Evolutionary conservation across 2,113 vertebrate species (phyloP).

Genomic region (Protobothrops flavoviridis): DNA sequence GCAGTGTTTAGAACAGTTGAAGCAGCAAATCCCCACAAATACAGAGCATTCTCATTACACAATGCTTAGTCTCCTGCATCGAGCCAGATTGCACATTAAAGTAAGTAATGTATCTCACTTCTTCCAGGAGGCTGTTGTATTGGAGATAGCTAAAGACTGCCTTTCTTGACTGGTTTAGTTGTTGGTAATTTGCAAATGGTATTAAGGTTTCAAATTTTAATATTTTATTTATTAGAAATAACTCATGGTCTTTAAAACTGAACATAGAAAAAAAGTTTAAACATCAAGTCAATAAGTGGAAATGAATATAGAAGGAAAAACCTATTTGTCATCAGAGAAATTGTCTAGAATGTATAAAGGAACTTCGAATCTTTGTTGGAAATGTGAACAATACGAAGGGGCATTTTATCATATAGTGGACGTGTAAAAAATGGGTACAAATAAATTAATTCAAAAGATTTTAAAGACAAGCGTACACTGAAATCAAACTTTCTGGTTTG

Average conservation of each 20-base stretch:
- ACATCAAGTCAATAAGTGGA: background rate
- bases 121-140: background rate
- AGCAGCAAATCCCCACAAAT: slow-evolving; percentile 87
- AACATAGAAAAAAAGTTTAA: background rate
- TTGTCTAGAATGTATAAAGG: background rate
- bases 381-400: background rate
- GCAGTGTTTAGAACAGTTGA: slow-evolving; percentile 86
- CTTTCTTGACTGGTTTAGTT: background rate
- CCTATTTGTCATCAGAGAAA: background rate
- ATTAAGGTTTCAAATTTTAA: background rate
- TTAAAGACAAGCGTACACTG: background rate
- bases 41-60: slow-evolving; percentile 80
- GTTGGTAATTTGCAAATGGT: background rate
- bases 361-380: background rate
- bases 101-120: slow-evolving; percentile 57
- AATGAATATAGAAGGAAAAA: background rate
- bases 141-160: background rate
- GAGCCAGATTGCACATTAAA: slow-evolving; percentile 89
- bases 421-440: background rate
- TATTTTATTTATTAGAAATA: background rate
- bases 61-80: slow-evolving; percentile 85
- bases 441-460: background rate
- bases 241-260: background rate
- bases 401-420: background rate
- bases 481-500: background rate